Evolutionary conservation across 1,140 invertebrate species (phyloP).

Genomic region (Drosophila ercepeae): DNA sequence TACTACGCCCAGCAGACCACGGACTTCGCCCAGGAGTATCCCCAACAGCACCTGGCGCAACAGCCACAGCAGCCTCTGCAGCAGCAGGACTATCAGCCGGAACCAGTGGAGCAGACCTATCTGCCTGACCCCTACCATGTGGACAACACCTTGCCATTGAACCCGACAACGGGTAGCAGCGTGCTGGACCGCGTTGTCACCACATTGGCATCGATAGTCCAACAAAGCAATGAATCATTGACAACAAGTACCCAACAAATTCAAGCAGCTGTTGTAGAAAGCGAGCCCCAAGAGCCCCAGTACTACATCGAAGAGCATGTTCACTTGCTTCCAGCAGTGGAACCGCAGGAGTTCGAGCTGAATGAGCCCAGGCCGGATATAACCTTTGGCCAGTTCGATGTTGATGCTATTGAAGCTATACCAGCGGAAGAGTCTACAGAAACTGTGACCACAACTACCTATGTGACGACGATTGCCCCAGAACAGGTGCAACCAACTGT

Average conservation of each 20-base stretch:
- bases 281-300: constrained; percentile 11
- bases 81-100: constrained; percentile 36
- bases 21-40: constrained; percentile 57
- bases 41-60: constrained; percentile 27
- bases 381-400: constrained; percentile 79
- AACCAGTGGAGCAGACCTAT: constrained; percentile 52
- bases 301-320: constrained; percentile 68
- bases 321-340: constrained; percentile 55
- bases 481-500: constrained; percentile 64
- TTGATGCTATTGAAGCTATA: constrained; percentile 77
- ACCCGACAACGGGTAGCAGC: constrained; percentile 63
- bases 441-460: constrained; percentile 31
- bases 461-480: constrained; percentile 44
- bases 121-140: constrained; percentile 49
- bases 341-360: constrained; percentile 70
- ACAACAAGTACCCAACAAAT: constrained; percentile 69
- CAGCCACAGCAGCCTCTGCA: constrained; percentile 1
- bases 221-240: constrained; percentile 59
- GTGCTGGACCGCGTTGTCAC: constrained; percentile 74
- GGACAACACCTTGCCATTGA: constrained; percentile 14
- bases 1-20: constrained; percentile 58
- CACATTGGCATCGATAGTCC: constrained; percentile 74
- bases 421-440: constrained; percentile 37
- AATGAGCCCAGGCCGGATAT: constrained; percentile 77
- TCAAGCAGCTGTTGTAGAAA: constrained; percentile 29